Percentiles rank a stretch among this genome's conserved stretches.
Conservation (phyloP, 2,888 invertebrate species). For the Drosophila mulleri region DNA sequence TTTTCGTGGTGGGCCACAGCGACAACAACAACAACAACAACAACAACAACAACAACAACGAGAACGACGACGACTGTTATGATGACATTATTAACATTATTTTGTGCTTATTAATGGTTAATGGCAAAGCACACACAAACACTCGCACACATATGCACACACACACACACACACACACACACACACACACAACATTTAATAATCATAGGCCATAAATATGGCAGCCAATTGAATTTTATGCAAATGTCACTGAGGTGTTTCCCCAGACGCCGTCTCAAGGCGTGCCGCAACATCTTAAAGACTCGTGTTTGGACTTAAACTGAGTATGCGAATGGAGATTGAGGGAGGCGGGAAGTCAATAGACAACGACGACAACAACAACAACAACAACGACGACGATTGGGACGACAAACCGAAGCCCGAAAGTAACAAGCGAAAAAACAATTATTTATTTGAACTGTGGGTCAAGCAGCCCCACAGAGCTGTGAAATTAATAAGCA, state of each 20-base stretch:
- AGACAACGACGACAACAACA: constrained; percentile 12
- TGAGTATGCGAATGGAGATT: constrained; percentile 3
- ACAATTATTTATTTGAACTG: constrained; percentile 72
- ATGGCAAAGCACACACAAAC: constrained; percentile 34
- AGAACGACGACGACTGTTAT: constrained; percentile 22
- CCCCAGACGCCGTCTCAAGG: constrained; percentile 36
- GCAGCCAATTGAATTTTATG: constrained; percentile 69
- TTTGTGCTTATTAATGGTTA: constrained; percentile 74
- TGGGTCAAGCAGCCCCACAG: constrained; percentile 57
- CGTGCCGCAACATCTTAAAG: constrained; percentile 27
- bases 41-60: not conserved
- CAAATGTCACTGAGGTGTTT: constrained; percentile 73
- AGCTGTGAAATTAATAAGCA: constrained; percentile 26
- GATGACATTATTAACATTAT: constrained; percentile 80
- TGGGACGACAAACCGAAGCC: constrained; percentile 12
- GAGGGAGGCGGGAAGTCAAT: constrained; percentile 12
- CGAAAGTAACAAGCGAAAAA: constrained; percentile 38
- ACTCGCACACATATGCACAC: too few species aligned
- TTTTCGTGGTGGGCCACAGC: constrained; percentile 60
- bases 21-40: not conserved
- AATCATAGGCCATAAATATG: constrained; percentile 46
- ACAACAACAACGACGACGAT: constrained; percentile 2
- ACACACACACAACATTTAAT: constrained; percentile 39
- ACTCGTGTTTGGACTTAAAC: constrained; percentile 12
- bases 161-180: not conserved